Base-by-base conservation (phyloP, 2,797 vertebrate species). In the Pangasius djambal region DNA sequence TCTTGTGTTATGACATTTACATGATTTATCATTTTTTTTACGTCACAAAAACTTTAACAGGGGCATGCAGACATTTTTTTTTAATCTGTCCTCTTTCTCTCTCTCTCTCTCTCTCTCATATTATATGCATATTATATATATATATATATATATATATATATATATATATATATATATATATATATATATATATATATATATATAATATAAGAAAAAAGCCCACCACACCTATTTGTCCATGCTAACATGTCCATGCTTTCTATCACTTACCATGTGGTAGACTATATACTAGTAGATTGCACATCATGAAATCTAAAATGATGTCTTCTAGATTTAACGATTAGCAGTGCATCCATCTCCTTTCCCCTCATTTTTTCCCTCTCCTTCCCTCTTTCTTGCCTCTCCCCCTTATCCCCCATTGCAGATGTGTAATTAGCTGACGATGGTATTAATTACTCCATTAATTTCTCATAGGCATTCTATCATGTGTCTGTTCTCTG, bases 371-470 rank as follows among this genome's bases (percentile, higher is more conserved):
- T 70, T 55, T 44, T 20, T 16, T 31, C 81, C n/a, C 40, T 57
- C 10, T 59, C 15, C 22, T 28, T 37, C 72, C 18, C 18, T 50
- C 12, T 28, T n/a, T 50, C 25, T 77, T 81, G 52, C 72, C 18
- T 55, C 31, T 59, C 40, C 2, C 3, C 3, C 50, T 34, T 34
- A n/a, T 18, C 34, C n/a, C 15, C 50, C 3, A 34, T 4, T 61
- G 37, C 85, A 79, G 52, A 86, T 86, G 88, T 86, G 69, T 89
- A 83, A 89, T 89, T 86, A 86, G 78, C 78, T 83, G 57, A 86
- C 52, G 57, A 86, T 86, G 78, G n/a, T 83, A 86, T 86, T 89
- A 89, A 89, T 89, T 89, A 86, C 83, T 86, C 34, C 37, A 75
- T 82, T 63, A 48, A 86, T 89, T 89, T 57, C 83, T 86, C 65